Evolutionary conservation across 2,888 invertebrate genomes (phyloP), one percentile per base, ranked within the genome.

Genomic region (Rhagonycha fulva): DNA sequence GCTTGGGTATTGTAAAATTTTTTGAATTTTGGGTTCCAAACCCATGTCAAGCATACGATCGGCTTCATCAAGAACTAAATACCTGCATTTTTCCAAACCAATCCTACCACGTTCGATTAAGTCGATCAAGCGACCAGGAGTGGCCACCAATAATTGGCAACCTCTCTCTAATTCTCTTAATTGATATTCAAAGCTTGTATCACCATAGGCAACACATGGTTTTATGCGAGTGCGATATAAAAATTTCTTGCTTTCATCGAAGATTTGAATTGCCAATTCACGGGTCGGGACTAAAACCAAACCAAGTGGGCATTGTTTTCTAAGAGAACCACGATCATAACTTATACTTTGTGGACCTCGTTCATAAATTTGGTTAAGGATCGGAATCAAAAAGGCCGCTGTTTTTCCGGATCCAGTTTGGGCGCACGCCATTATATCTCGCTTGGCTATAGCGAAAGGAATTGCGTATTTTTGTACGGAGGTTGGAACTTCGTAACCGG

Each of bases 381-480:
- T 98, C 83, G 99, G 99, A 89, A 99, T 95, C 87, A 99, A 91
- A 90, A 99, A 99, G 83, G 99, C 99, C 83, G 99, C 99, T 81
- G 98, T 98, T 2, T 19, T 19, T 85, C 98, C 98, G 83, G 97
- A 97, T 82, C 91, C 98, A 79, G 96, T 96, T 90, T 96, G 96
- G 84, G 96, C 96, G 89, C 98, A 94, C 86, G 97, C 99, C 99
- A 99, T 99, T 85, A 98, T 91, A 90, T 99, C 99, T 82, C 99
- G 93, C 82, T 94, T 95, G 81, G 90, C 93, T 87, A 96, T 92
- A 83, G 99, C 97, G 83, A 99, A 97, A 82, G 99, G 99, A 87
- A 99, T 98, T 81, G 99, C 98, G 89, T 99, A 96, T 90, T 99
- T 99, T 91, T 99, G 98, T 86, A 98, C 97, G 84, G 97, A 97